These are phyloP conservation scores for Drosophila kanapiae DNA, from an alignment of 1,140 invertebrate species.

Conservation along the genomic window DNA sequence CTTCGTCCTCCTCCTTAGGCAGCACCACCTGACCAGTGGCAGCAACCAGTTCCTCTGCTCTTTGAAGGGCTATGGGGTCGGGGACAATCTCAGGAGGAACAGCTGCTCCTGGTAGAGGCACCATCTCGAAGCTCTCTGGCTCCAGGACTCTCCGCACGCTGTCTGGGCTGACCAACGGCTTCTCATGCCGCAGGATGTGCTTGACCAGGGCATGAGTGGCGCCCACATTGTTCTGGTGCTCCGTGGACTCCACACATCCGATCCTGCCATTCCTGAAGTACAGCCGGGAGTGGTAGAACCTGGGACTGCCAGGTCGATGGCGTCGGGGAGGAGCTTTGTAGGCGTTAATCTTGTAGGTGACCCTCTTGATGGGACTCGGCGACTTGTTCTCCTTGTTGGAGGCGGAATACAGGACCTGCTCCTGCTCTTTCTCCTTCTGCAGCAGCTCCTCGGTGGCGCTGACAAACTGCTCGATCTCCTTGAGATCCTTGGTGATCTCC, in stretches of 20 bases:
- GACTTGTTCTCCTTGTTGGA: conserved; percentile 81
- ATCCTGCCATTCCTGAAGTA: conserved; percentile 83
- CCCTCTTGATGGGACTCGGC: conserved; percentile 63
- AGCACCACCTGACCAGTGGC: conserved; percentile 63
- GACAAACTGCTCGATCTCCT: conserved; percentile 83
- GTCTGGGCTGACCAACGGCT: conserved; percentile 77
- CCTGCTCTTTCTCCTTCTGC: conserved; percentile 63
- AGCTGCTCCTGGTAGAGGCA: conserved; percentile 60
- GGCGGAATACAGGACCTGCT: conserved; percentile 32
- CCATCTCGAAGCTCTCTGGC: conserved; percentile 51
- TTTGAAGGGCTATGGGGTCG: conserved; percentile 55
- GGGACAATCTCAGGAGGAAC: conserved; percentile 32
- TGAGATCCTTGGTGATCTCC: conserved; percentile 81
- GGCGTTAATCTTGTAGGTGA: conserved; percentile 81
- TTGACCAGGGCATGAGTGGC: conserved; percentile 83
- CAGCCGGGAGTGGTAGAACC: conserved; percentile 75
- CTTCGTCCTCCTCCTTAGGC: conserved; percentile 21
- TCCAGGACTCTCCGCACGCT: conserved; percentile 72
- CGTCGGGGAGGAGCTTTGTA: conserved; percentile 65
- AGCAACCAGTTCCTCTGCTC: conserved; percentile 51
- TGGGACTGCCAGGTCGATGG: conserved; percentile 69
- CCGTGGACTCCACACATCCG: conserved; percentile 81
- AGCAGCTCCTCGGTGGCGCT: conserved; percentile 79
- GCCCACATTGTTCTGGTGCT: conserved; percentile 76
- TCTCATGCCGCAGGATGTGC: conserved; percentile 81